Percentiles rank a stretch among this genome's conserved stretches.
phyloP scores from a whole-genome alignment of 2,888 invertebrate species.

The Glaucopsyche alexis region DNA sequence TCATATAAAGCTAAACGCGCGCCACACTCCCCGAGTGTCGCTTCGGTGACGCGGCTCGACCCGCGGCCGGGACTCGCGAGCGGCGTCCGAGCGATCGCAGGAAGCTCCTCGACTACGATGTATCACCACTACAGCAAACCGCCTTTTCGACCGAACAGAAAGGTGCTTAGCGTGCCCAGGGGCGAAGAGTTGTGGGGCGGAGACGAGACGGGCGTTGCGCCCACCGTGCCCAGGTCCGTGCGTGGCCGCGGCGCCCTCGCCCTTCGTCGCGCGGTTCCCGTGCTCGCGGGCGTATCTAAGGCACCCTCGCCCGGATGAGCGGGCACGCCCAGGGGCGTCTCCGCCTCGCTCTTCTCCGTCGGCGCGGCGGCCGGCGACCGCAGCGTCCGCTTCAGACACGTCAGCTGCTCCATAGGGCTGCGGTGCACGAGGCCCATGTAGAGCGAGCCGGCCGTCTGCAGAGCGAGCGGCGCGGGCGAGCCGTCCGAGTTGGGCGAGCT shows the following conservation, averaged over 20 bases:
- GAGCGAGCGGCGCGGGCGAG: slow-evolving; percentile 82
- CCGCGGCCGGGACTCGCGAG: slow-evolving; percentile 34
- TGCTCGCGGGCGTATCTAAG: slow-evolving; percentile 60
- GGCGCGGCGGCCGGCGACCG: slow-evolving; percentile 67
- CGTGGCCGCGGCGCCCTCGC: slow-evolving; percentile 67
- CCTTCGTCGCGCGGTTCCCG: slow-evolving; percentile 48
- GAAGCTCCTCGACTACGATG: slow-evolving; percentile 31
- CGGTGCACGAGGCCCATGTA: slow-evolving; percentile 82
- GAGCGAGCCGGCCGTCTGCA: slow-evolving; percentile 81
- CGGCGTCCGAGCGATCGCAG: slow-evolving; percentile 37
- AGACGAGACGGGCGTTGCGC: slow-evolving; percentile 48
- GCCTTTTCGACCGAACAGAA: slow-evolving; percentile 92
- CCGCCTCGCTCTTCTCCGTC: slow-evolving; percentile 49
- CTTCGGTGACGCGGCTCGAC: slow-evolving; percentile 37
- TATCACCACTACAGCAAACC: slow-evolving; percentile 80
- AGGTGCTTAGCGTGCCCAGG: slow-evolving; percentile 87
- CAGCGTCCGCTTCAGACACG: slow-evolving; percentile 82
- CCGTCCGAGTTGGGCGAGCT: slow-evolving; percentile 80
- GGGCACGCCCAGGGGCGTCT: slow-evolving; percentile 78
- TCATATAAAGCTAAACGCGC: slow-evolving; percentile 41
- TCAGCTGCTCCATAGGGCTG: slow-evolving; percentile 90
- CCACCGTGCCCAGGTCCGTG: slow-evolving; percentile 67
- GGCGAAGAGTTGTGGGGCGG: slow-evolving; percentile 61
- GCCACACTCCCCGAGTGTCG: slow-evolving; percentile 34
- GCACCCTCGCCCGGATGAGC: slow-evolving; percentile 82